phyloP scores from a whole-genome alignment of 2,888 invertebrate genomes.

The Anaspis maculata region DNA sequence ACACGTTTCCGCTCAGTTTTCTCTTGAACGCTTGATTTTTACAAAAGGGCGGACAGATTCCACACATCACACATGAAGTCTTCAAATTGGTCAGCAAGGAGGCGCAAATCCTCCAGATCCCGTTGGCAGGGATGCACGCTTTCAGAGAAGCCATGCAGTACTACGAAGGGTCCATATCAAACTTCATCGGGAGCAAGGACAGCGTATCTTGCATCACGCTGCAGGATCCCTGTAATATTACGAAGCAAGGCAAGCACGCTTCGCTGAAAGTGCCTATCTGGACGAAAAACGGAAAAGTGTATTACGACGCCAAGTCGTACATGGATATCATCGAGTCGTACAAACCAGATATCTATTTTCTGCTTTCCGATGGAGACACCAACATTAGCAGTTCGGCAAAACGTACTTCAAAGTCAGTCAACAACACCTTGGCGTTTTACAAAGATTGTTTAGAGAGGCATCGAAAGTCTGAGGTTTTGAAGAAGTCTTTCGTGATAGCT shows the following conservation, averaged over 20 bases:
- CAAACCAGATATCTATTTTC: conserved; percentile 74
- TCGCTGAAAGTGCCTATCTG: conserved; percentile 65
- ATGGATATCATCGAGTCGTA: conserved; percentile 70
- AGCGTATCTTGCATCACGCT: conserved; percentile 48
- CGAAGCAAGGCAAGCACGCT: conserved; percentile 65
- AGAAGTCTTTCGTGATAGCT: conserved; percentile 51
- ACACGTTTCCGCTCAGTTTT: background rate
- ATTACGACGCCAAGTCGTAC: conserved; percentile 56
- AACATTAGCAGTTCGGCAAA: conserved; percentile 59
- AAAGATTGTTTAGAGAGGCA: conserved; percentile 61
- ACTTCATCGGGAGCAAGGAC: conserved; percentile 56
- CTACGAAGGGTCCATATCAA: conserved; percentile 56
- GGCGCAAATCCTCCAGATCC: conserved; percentile 60
- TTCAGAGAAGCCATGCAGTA: conserved; percentile 51
- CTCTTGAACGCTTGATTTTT: background rate
- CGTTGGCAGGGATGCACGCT: conserved; percentile 59
- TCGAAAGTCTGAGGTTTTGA: conserved; percentile 47
- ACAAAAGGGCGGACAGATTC: conserved; percentile 63
- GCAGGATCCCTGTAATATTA: conserved; percentile 61
- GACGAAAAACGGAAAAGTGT: conserved; percentile 67
- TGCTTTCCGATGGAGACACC: conserved; percentile 72
- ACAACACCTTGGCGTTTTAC: conserved; percentile 59
- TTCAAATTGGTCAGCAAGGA: conserved; percentile 54
- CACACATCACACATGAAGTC: conserved; percentile 72
- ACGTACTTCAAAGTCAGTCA: conserved; percentile 61